A percentile compares a stretch with the other conserved stretches of the same genome.
Evolutionary conservation across 2,888 invertebrate species (phyloP).

Genomic region (Scaptomyza tumidula): DNA sequence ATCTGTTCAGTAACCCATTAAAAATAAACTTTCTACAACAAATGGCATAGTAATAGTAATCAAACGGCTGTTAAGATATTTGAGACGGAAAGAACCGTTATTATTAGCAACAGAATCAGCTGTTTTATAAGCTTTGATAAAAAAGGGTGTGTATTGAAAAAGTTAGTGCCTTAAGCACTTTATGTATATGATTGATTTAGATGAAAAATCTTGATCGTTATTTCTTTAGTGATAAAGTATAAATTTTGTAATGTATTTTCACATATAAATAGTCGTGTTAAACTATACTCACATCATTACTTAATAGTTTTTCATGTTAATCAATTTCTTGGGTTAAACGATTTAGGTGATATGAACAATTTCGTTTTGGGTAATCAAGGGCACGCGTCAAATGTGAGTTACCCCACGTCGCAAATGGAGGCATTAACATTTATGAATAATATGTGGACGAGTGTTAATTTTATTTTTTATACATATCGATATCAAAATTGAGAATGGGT

Average conservation of each 20-base stretch:
- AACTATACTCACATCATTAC: too few relatives aligned
- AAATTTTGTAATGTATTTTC: too few relatives aligned
- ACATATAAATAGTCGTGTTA: too few relatives aligned
- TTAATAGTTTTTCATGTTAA: not conserved
- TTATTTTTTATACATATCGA: not conserved
- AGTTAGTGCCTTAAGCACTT: too few relatives aligned
- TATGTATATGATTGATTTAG: too few relatives aligned
- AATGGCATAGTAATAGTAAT: not conserved
- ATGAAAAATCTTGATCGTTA: too few relatives aligned
- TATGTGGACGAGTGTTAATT: not conserved
- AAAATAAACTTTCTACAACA: not conserved
- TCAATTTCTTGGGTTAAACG: not conserved
- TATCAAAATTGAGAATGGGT: conserved; percentile 3
- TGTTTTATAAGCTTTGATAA: too few relatives aligned
- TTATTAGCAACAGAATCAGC: not conserved
- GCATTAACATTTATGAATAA: conserved; percentile 7
- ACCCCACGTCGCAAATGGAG: conserved; percentile 35
- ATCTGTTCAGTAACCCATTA: not conserved
- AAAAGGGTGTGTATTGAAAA: too few relatives aligned
- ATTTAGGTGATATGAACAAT: not conserved
- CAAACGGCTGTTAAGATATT: not conserved
- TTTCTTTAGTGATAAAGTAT: too few relatives aligned
- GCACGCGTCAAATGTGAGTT: conserved; percentile 23
- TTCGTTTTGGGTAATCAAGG: not conserved
- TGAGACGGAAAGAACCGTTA: not conserved